phyloP scores from a whole-genome alignment of 2,888 invertebrate genomes.

The Nomada fabriciana region DNA sequence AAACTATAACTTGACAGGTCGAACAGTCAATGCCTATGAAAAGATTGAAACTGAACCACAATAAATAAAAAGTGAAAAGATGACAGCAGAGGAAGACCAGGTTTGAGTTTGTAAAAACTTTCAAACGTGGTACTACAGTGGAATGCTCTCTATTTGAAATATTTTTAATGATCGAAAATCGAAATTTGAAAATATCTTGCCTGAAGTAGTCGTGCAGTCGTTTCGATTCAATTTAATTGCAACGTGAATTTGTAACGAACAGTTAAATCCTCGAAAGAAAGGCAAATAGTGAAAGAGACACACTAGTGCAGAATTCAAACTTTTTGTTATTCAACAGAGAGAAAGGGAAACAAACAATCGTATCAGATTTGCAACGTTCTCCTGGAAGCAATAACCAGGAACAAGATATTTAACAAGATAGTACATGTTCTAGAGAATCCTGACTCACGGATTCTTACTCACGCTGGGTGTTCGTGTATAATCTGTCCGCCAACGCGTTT shows the following conservation, averaged over 20 bases:
- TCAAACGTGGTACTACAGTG: neutral
- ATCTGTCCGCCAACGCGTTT: constrained; percentile 27
- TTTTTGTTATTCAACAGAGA: neutral
- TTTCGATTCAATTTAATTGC: neutral
- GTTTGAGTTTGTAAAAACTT: neutral
- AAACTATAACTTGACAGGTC: neutral
- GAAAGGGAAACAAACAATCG: neutral
- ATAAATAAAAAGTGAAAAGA: neutral
- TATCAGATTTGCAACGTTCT: neutral
- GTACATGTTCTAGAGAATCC: neutral
- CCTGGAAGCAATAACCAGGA: neutral
- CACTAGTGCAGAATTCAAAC: neutral
- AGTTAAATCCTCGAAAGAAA: neutral
- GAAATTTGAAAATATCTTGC: too few species aligned
- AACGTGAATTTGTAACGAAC: neutral
- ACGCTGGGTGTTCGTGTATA: neutral
- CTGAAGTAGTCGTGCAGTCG: neutral
- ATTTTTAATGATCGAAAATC: neutral
- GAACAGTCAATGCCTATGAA: neutral
- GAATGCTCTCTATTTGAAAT: neutral
- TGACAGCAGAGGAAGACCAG: neutral
- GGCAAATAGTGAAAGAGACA: neutral
- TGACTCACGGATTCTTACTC: neutral
- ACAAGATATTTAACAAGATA: neutral
- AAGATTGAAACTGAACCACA: neutral